Evolutionary conservation across 2,113 vertebrate species (phyloP).

Genomic region (Melanocharis versteri): DNA sequence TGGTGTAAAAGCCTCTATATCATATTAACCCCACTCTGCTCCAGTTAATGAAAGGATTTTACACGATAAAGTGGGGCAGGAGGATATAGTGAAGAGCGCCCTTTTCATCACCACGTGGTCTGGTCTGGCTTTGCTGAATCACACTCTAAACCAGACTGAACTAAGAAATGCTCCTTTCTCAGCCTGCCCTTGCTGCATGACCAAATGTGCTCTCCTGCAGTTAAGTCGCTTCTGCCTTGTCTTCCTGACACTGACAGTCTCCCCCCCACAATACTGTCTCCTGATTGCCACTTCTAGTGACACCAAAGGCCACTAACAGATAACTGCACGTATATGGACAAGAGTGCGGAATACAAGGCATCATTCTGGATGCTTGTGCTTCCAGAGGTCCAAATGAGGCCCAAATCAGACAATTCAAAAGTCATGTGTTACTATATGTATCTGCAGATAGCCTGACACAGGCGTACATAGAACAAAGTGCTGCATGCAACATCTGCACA

Average conservation of each 20-base stretch:
- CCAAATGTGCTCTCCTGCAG: neutral
- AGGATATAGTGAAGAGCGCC: neutral
- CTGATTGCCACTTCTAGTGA: neutral
- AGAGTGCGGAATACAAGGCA: neutral
- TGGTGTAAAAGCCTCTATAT: neutral
- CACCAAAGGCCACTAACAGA: neutral
- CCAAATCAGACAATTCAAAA: neutral
- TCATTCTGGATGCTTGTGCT: neutral
- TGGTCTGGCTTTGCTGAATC: neutral
- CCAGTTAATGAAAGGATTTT: neutral
- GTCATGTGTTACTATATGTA: neutral
- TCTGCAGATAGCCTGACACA: neutral
- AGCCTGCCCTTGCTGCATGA: neutral
- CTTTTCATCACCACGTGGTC: neutral
- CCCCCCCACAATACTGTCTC: neutral
- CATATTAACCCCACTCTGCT: neutral
- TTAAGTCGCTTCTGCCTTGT: neutral
- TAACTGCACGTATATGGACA: neutral
- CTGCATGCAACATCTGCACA: neutral
- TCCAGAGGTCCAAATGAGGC: neutral
- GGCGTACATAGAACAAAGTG: neutral
- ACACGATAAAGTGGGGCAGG: rapidly evolving
- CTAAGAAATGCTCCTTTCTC: neutral
- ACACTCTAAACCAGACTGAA: neutral
- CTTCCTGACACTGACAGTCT: neutral